These are phyloP conservation scores for Mastigias papua DNA, from an alignment of 30 jellyfish, hydroid and myxozoan species.

Conservation along the genomic window DNA sequence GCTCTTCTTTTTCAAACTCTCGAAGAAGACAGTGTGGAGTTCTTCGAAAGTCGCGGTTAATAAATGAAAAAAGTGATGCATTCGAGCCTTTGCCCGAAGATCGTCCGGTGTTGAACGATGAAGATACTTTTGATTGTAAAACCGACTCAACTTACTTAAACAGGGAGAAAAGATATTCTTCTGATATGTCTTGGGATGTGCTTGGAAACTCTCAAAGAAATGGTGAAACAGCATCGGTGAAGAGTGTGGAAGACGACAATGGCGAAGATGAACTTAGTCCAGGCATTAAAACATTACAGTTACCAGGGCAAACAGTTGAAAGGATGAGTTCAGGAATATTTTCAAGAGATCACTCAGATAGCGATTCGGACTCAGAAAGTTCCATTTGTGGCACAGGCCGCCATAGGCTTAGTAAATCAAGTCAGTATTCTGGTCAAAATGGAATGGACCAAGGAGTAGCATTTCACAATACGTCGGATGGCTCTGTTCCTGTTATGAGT, in stretches of 20 bases:
- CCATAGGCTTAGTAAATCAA: not conserved
- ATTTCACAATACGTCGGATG: not conserved
- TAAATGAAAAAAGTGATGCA: not conserved
- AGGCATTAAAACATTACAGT: not conserved
- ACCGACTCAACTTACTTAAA: not conserved
- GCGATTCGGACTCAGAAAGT: conserved; percentile 40
- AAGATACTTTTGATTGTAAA: not conserved
- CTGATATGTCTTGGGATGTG: conserved; percentile 64
- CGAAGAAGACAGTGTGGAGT: conserved; percentile 9
- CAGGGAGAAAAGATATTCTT: conserved; percentile 13
- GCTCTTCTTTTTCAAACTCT: conserved; percentile 18
- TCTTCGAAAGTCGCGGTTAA: not conserved
- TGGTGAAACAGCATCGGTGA: not conserved
- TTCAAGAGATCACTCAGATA: conserved; percentile 35
- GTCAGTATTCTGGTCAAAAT: not conserved
- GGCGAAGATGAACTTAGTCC: not conserved
- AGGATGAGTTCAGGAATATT: conserved; percentile 61
- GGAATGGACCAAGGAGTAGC: not conserved
- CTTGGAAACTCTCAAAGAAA: conserved; percentile 18
- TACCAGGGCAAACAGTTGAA: conserved; percentile 39
- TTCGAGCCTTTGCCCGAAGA: conserved; percentile 43
- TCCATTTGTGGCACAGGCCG: not conserved
- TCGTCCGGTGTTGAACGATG: not conserved
- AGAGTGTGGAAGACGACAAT: not conserved
- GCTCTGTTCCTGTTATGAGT: not conserved